These are phyloP conservation scores for Clarias macrocephalus DNA, from an alignment of 2,113 vertebrate genomes.

Conservation along the genomic window DNA sequence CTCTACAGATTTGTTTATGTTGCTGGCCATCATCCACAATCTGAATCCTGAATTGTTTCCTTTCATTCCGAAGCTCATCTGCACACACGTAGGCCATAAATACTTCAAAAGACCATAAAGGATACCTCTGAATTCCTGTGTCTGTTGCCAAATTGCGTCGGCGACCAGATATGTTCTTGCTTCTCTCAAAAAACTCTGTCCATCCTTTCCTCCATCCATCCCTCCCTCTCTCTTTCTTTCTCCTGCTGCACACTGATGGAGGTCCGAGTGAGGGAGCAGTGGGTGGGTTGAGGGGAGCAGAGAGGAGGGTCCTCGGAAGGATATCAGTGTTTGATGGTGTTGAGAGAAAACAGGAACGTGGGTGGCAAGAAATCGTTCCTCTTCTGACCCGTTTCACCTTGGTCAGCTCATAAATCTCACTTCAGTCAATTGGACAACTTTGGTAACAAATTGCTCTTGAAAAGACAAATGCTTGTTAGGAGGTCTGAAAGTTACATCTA, in stretches of 20 bases:
- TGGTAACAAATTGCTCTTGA: background rate
- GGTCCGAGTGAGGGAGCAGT: constrained; percentile 41
- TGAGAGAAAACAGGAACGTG: constrained; percentile 40
- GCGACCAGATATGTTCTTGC: constrained; percentile 20
- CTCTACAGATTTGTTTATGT: background rate
- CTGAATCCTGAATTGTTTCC: background rate
- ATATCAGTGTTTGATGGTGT: constrained; percentile 38
- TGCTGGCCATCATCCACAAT: constrained; percentile 11
- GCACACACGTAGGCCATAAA: constrained; percentile 33
- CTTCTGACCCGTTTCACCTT: constrained; percentile 35
- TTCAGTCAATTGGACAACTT: background rate
- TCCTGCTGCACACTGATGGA: constrained; percentile 29
- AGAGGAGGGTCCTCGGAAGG: constrained; percentile 43
- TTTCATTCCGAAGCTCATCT: constrained; percentile 8
- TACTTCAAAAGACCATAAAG: constrained; percentile 39
- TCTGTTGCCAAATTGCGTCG: constrained; percentile 34
- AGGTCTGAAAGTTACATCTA: background rate
- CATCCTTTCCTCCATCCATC: constrained; percentile 21
- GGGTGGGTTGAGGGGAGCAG: constrained; percentile 36
- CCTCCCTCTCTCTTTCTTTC: constrained; percentile 29
- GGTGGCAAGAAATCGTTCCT: constrained; percentile 39
- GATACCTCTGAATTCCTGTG: constrained; percentile 39
- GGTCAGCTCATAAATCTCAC: constrained; percentile 30
- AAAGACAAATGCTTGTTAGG: background rate
- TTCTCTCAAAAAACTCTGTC: constrained; percentile 38